Evolutionary conservation across 2,113 vertebrate species (phyloP).

Genomic region (Peromyscus leucopus): DNA sequence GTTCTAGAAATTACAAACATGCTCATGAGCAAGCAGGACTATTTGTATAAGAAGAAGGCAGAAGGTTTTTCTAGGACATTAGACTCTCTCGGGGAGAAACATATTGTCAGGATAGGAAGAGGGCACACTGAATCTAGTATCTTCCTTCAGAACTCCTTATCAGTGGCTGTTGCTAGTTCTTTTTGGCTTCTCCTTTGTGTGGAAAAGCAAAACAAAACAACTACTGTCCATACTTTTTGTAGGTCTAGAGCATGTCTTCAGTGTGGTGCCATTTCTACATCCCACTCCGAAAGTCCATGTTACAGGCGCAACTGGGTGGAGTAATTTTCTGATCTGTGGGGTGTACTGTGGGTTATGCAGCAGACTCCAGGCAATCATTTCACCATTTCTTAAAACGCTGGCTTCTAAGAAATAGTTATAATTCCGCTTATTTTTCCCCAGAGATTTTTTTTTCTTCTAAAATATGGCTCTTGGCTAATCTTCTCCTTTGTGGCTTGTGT

Average conservation of each 20-base stretch:
- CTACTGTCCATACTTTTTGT: not conserved
- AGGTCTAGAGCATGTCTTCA: not conserved
- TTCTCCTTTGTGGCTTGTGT: conserved; percentile 54
- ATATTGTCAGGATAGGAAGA: conserved; percentile 30
- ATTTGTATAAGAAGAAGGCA: conserved; percentile 50
- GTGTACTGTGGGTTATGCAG: not conserved
- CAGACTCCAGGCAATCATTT: conserved; percentile 19
- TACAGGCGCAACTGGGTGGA: conserved; percentile 23
- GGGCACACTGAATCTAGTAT: not conserved
- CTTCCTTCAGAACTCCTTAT: conserved; percentile 53
- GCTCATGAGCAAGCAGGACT: conserved; percentile 17
- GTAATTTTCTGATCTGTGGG: conserved; percentile 26
- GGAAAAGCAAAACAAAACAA: conserved; percentile 30
- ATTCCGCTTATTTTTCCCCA: conserved; percentile 51
- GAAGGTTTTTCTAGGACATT: conserved; percentile 23
- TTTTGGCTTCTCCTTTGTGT: conserved; percentile 53
- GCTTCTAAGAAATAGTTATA: conserved; percentile 58
- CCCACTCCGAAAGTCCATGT: not conserved
- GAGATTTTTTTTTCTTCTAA: conserved; percentile 73
- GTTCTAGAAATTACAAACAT: conserved; percentile 46
- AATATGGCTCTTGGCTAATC: conserved; percentile 52
- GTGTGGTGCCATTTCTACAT: not conserved
- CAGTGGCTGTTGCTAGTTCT: not conserved
- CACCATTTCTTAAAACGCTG: conserved; percentile 27
- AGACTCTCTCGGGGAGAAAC: not conserved